Percentiles rank a stretch among this genome's conserved stretches.
Conservation (phyloP, 2,797 vertebrate genomes). For the Diglossa cyanea region DNA sequence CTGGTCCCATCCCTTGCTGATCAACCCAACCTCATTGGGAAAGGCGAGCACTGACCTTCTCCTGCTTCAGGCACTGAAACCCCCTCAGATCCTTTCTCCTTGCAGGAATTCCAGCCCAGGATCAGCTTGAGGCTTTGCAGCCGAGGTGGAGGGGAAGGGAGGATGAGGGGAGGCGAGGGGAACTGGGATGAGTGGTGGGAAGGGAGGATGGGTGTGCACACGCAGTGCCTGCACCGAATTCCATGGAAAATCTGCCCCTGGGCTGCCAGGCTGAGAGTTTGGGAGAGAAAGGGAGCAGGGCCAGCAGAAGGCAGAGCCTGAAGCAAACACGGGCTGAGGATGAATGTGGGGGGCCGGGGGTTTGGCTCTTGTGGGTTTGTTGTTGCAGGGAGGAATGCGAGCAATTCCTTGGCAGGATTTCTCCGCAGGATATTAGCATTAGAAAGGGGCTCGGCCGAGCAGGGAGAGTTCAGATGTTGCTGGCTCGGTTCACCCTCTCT, state of each 20-base stretch:
- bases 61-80: not conserved
- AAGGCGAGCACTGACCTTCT: not conserved
- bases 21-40: rapidly evolving
- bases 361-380: not conserved
- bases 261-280: not conserved
- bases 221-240: not conserved
- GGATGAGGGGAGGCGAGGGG: not conserved
- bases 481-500: not conserved
- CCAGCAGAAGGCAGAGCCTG: not conserved
- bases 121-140: not conserved
- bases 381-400: conserved; percentile 17
- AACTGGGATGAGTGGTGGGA: not conserved
- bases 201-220: rapidly evolving
- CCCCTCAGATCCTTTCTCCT: not conserved
- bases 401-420: conserved; percentile 44
- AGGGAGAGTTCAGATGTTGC: not conserved
- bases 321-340: not conserved
- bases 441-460: not conserved
- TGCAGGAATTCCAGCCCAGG: rapidly evolving
- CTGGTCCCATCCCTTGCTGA: not conserved
- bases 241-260: not conserved
- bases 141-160: not conserved
- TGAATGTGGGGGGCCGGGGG: not conserved
- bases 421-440: conserved; percentile 28
- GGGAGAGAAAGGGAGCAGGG: not conserved